Conservation (phyloP, 2,888 invertebrate species). For the Diabrotica balteata region DNA sequence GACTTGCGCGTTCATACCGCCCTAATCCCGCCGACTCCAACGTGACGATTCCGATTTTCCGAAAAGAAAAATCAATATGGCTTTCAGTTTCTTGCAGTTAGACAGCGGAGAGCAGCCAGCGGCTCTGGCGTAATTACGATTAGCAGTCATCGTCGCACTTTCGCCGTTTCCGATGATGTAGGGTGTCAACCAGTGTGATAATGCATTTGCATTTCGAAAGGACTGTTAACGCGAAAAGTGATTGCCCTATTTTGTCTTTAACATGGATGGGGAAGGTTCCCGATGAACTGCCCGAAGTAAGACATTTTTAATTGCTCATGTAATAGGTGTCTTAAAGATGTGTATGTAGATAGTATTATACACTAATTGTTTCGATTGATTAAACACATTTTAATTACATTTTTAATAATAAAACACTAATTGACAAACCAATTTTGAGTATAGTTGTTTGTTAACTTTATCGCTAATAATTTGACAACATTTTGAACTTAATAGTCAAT, state of each 20-base stretch:
- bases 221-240: constrained; percentile 91
- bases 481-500: too few species aligned
- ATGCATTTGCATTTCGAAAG: constrained; percentile 98
- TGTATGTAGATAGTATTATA: too few species aligned
- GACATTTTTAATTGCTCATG: constrained; percentile 40
- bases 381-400: too few species aligned
- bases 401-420: too few species aligned
- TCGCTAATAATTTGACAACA: too few species aligned
- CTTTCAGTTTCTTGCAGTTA: constrained; percentile 43
- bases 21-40: constrained; percentile 17
- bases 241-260: constrained; percentile 91
- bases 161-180: not conserved
- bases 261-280: constrained; percentile 99
- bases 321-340: too few species aligned
- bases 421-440: too few species aligned
- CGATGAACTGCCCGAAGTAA: constrained; percentile 92
- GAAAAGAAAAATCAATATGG: constrained; percentile 55
- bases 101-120: not conserved
- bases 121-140: constrained; percentile 16
- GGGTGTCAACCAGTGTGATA: constrained; percentile 8
- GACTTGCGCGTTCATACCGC: too few species aligned
- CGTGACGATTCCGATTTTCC: constrained; percentile 31
- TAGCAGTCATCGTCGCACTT: constrained; percentile 11
- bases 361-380: too few species aligned
- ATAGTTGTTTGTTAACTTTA: too few species aligned